These are phyloP conservation scores for Neuroterus valhalla DNA, from an alignment of 1,140 invertebrate genomes.

Conservation along the genomic window DNA sequence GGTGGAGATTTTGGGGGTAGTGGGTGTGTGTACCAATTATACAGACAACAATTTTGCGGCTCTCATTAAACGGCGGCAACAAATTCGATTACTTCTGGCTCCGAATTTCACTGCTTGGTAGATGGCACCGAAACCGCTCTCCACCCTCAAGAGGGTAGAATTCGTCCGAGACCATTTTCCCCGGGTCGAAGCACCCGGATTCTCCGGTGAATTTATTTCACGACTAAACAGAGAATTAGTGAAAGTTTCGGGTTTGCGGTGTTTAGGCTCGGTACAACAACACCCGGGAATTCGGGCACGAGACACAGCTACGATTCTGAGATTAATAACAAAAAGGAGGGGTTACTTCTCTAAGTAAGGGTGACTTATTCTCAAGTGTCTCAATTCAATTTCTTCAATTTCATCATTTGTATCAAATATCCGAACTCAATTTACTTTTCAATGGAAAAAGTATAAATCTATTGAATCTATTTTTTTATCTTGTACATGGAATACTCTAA, in stretches of 20 bases:
- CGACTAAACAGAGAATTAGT: conserved; percentile 74
- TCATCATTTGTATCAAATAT: too few relatives aligned
- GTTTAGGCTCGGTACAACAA: conserved; percentile 50
- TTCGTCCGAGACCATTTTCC: conserved; percentile 68
- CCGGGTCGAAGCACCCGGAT: conserved; percentile 61
- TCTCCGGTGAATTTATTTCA: conserved; percentile 71
- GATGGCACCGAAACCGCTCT: conserved; percentile 60
- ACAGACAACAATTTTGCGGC: conserved; percentile 72
- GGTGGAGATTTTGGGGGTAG: conserved; percentile 45
- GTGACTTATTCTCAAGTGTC: too few relatives aligned
- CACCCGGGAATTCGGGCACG: conserved; percentile 34
- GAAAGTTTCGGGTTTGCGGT: conserved; percentile 70
- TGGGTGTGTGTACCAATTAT: conserved; percentile 70
- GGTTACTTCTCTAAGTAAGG: not conserved
- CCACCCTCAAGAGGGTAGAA: conserved; percentile 58
- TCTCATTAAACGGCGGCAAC: conserved; percentile 74
- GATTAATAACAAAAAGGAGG: conserved; percentile 48
- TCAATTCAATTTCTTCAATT: too few relatives aligned
- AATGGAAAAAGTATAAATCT: too few relatives aligned
- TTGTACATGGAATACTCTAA: too few relatives aligned
- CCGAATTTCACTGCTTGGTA: conserved; percentile 68
- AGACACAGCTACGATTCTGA: conserved; percentile 43
- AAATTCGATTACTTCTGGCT: conserved; percentile 75
- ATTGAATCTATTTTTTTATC: too few relatives aligned
- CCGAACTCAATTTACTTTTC: too few relatives aligned